Percentiles rank a stretch among this genome's conserved stretches.
Conservation (phyloP, 2,888 invertebrate species). For the Tetramorium bicarinatum region DNA sequence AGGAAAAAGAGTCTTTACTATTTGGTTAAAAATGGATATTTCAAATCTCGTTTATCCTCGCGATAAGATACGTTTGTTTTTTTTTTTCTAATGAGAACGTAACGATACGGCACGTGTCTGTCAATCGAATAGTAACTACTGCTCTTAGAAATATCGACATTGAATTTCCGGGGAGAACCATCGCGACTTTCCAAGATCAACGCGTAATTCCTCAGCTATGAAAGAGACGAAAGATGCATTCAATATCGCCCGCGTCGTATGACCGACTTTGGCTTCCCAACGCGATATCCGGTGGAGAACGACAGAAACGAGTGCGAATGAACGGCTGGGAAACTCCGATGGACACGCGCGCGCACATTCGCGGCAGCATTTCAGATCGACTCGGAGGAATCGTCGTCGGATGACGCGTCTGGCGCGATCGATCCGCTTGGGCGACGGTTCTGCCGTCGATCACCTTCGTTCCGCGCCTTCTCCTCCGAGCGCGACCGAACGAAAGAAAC, state of each 20-base stretch:
- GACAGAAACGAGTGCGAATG: not conserved
- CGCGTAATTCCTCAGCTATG: not conserved
- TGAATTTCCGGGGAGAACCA: too few species aligned
- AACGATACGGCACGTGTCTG: too few species aligned
- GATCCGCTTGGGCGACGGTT: not conserved
- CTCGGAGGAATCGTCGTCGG: conserved; percentile 2
- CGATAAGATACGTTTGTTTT: not conserved
- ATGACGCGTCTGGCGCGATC: not conserved
- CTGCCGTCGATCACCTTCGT: not conserved
- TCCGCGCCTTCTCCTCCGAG: not conserved
- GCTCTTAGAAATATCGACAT: not conserved
- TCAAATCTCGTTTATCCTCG: not conserved
- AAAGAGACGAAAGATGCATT: not conserved
- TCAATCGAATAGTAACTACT: too few species aligned
- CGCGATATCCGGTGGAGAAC: conserved; percentile 55
- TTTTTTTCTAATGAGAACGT: not conserved
- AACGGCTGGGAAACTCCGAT: not conserved
- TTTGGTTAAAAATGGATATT: not conserved
- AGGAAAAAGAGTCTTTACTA: not conserved
- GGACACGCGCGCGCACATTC: not conserved
- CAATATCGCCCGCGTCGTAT: not conserved
- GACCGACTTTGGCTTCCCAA: not conserved
- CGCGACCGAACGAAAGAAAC: not conserved
- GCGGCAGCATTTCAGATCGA: not conserved
- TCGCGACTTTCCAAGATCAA: not conserved